phyloP scores from a whole-genome alignment of 2,797 vertebrate genomes.

The Rhynchotus rufescens region DNA sequence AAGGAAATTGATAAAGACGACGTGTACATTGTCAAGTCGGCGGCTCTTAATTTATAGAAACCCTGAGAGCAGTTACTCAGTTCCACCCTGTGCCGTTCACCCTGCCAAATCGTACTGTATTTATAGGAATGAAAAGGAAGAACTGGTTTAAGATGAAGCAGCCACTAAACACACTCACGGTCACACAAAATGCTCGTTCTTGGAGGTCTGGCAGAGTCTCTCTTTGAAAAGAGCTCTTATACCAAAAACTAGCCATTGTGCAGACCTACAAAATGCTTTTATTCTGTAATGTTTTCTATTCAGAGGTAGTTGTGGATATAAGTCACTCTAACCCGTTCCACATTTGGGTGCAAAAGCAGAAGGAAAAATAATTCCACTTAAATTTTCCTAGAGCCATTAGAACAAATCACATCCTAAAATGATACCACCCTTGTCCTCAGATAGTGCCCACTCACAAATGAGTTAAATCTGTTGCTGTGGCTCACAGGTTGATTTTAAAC shows the following conservation, averaged over 20 bases:
- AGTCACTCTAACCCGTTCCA: background rate
- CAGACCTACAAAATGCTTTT: background rate
- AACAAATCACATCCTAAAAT: background rate
- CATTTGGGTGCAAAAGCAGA: background rate
- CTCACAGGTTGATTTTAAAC: background rate
- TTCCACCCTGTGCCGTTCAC: background rate
- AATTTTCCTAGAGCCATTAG: background rate
- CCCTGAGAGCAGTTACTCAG: slow-evolving; percentile 61
- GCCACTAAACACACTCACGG: background rate
- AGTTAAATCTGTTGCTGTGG: background rate
- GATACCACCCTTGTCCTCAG: background rate
- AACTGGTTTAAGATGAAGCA: slow-evolving; percentile 47
- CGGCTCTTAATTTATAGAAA: slow-evolving; percentile 75
- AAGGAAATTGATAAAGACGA: slow-evolving; percentile 73
- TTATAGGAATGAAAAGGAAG: slow-evolving; percentile 53
- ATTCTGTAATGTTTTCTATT: background rate
- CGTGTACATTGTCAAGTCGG: slow-evolving; percentile 66
- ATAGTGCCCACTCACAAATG: background rate
- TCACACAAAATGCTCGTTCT: slow-evolving; percentile 31
- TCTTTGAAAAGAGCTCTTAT: slow-evolving; percentile 7
- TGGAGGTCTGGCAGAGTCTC: slow-evolving; percentile 11
- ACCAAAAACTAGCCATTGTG: background rate
- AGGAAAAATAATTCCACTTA: background rate
- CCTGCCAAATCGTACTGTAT: slow-evolving; percentile 63
- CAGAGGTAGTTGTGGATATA: background rate